Base-by-base conservation (phyloP, 2,888 invertebrate genomes). In the Acanthosoma haemorrhoidale region DNA sequence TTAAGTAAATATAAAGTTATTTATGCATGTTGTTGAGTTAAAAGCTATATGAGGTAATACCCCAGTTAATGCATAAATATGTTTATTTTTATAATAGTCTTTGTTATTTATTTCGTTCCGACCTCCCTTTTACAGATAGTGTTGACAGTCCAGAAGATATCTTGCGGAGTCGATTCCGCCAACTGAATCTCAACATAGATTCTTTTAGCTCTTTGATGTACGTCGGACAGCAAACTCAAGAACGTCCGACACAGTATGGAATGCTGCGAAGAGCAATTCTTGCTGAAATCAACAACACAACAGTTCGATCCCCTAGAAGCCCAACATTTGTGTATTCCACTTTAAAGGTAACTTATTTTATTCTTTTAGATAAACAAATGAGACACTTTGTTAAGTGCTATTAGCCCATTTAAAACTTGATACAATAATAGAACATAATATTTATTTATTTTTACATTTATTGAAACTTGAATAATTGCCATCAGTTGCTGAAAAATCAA, bases 181-280 rank as follows among this genome's bases (percentile, higher is more conserved):
- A 86, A 73, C 80, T 87, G 76, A 83, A 85, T 59, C 81, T 87
- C 61, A 84, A 86, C 74, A 86, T 87, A 57, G 88, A 88, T 74
- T 87, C 89, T 15, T 91, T 90, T 77, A 88, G 87, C 78, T 87
- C 88, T 13, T 79, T 91, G 41, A 85, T 85, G 72, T 88, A 88
- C 76, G 81, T 88, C 59, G 88, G 88, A n/a, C 80, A 85, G 38
- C 84, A 85, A 76, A 85, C 85, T 1, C 77, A 79, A 2, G 79
- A 78, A 90, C 89, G 3, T 83, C 88, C 77, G 91, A 88, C 78
- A 79, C 80, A 39, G 81, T 83, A 73, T 58, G 63, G 8, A 29
- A 39, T 29, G 51, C 80, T 91, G 15, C 82, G 81, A 71, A 78
- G 80, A 58, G 84, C 84, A 11, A 80, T 91, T 69, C 82, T 83